Conservation (phyloP, 53 echinoderm and acorn worm genomes). For the Temnopleurus reevesii region DNA sequence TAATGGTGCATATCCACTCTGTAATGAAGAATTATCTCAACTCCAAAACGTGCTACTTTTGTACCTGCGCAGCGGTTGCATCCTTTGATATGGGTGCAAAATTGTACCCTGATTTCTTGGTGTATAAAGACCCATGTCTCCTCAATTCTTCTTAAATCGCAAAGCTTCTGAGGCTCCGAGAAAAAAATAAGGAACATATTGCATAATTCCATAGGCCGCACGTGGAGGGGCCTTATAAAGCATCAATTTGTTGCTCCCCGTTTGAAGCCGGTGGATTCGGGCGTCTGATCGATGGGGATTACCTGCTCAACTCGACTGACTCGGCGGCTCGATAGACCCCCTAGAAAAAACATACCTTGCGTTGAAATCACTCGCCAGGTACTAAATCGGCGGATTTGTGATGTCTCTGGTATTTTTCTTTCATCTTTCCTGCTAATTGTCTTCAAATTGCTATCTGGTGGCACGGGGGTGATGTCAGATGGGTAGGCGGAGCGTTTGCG, state of each 20-base stretch:
- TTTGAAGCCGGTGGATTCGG: neutral
- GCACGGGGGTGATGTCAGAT: conserved; percentile 10
- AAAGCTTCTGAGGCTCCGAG: neutral
- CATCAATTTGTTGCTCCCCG: neutral
- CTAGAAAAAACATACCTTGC: neutral
- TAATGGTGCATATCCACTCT: no score
- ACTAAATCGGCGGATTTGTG: conserved; percentile 37
- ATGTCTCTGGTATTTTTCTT: conserved; percentile 48
- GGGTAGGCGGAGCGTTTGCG: neutral
- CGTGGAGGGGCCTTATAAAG: neutral
- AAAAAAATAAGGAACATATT: conserved; percentile 25
- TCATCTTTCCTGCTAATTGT: conserved; percentile 59
- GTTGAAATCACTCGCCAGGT: conserved; percentile 8
- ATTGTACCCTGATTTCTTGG: no score
- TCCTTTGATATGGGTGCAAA: no score
- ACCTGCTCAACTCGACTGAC: neutral
- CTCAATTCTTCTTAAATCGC: neutral
- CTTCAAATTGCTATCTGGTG: conserved; percentile 54
- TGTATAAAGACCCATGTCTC: neutral
- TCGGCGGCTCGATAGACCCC: neutral
- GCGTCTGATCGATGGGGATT: neutral
- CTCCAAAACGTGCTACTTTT: no score
- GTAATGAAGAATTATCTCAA: no score
- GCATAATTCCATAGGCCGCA: conserved; percentile 11
- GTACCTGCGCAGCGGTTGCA: no score